Conservation (phyloP, 2,888 invertebrate genomes). For the Aplocera efformata region DNA sequence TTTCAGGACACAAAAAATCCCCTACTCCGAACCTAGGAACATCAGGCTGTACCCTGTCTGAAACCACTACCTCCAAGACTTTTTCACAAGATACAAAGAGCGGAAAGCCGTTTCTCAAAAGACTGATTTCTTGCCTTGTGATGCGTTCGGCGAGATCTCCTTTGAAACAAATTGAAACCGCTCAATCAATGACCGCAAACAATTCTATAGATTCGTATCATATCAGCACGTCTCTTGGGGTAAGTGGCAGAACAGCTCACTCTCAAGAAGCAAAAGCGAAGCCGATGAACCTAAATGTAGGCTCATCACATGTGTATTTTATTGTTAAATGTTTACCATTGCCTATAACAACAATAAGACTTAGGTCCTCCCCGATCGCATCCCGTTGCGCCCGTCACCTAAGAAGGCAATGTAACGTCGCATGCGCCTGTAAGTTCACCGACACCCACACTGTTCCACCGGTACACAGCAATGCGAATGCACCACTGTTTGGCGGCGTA, state of each 20-base stretch:
- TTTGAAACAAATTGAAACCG: slow-evolving; percentile 29
- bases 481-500: no score
- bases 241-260: slow-evolving; percentile 37
- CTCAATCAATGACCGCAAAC: slow-evolving; percentile 29
- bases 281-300: no score
- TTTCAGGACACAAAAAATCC: slow-evolving; percentile 50
- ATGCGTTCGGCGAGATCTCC: slow-evolving; percentile 48
- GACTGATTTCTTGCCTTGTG: slow-evolving; percentile 63
- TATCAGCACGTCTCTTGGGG: slow-evolving; percentile 60
- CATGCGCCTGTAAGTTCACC: no score
- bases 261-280: no score
- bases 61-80: slow-evolving; percentile 32
- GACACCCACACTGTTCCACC: no score
- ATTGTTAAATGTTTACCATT: no score
- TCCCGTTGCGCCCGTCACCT: no score
- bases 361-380: no score
- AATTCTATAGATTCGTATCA: slow-evolving; percentile 63
- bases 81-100: slow-evolving; percentile 31
- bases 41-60: slow-evolving; percentile 50
- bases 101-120: slow-evolving; percentile 55
- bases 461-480: no score
- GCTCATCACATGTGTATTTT: no score
- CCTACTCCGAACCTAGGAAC: slow-evolving; percentile 63
- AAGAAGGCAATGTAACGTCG: no score
- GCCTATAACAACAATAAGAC: no score